These are phyloP conservation scores for Andrena trimmerana DNA, from an alignment of 2,888 invertebrate species.

Conservation along the genomic window DNA sequence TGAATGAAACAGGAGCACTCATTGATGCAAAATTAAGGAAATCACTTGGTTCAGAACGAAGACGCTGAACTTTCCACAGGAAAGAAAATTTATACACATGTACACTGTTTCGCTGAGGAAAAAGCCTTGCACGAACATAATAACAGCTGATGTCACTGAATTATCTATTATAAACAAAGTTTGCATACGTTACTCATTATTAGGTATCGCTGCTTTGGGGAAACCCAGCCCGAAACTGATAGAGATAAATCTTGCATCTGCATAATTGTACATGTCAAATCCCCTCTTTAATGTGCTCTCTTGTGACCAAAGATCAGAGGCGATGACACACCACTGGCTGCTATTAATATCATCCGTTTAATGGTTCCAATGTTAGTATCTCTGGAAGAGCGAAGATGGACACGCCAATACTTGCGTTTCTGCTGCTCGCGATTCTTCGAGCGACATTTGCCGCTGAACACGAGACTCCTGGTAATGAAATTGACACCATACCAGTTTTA, in stretches of 20 bases:
- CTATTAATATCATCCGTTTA: conserved; percentile 16
- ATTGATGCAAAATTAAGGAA: too few relatives aligned
- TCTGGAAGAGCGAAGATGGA: conserved; percentile 24
- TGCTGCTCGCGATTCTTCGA: conserved; percentile 5
- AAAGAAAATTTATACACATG: not conserved
- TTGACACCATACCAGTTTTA: not conserved
- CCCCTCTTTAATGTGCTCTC: not conserved
- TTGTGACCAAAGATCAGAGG: conserved; percentile 28
- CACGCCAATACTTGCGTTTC: not conserved
- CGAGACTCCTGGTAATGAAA: conserved; percentile 33
- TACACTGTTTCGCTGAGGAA: too few relatives aligned
- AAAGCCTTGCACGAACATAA: not conserved
- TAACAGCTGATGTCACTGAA: not conserved
- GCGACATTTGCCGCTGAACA: not conserved
- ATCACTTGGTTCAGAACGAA: too few relatives aligned
- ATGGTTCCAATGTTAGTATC: conserved; percentile 5
- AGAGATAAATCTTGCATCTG: not conserved
- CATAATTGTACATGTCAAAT: not conserved
- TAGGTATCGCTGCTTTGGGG: not conserved
- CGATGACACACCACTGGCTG: not conserved
- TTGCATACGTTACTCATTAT: not conserved
- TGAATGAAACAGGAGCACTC: too few relatives aligned
- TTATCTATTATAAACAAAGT: not conserved
- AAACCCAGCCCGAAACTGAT: not conserved
- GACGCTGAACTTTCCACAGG: not conserved